Base-by-base conservation (phyloP, 2,888 invertebrate genomes). In the Eupsilia transversa region DNA sequence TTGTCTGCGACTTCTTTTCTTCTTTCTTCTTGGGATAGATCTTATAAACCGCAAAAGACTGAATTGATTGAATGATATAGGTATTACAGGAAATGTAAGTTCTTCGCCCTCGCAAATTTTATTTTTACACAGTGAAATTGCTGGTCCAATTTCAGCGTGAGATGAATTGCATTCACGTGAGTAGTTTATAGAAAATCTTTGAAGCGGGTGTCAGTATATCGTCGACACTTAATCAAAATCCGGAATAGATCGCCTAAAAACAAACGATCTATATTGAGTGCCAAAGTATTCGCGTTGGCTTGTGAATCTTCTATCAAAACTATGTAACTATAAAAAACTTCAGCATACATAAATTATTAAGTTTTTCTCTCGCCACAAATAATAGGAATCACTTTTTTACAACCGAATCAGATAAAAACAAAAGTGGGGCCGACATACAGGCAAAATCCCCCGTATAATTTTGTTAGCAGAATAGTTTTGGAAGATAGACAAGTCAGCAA, bases 151-250 rank as follows among this genome's bases (percentile, higher is more conserved):
- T 35, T 57, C 12, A 74, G 33, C 12, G 20, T 46, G 49, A 60
- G 49, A 60, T 14, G 43, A 52, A 77, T 60, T 81, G 82, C 76
- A 75, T 65, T 54, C 23, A 14, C 59, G 10, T 12, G 38, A 46
- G 17, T 63, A 63, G 23, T 38, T 57, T 77, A n/a, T n/a, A 57
- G 67, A 66, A 46, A 33, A 63, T 57, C 20, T 75, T 30, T 9
- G 41, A 63, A 38, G 12, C 30, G 14, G 38, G 0, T 52, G 43
- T 46, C 66, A 57, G 52, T 33, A 75, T 1, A 80, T 49, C 82
- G 10, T 79, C 61, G 49, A 77, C 33, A 77, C 35, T 27, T 57
- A 63, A 82, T 79, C 69, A 77, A 82, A 30, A 79, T 12, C 78
- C 27, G 10, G 14, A 63, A 68, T 68, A 63, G 82, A 82, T 63